A percentile compares a stretch with the other conserved stretches of the same genome.
phyloP scores from a whole-genome alignment of 2,797 vertebrate species.

The Vireo griseus region DNA sequence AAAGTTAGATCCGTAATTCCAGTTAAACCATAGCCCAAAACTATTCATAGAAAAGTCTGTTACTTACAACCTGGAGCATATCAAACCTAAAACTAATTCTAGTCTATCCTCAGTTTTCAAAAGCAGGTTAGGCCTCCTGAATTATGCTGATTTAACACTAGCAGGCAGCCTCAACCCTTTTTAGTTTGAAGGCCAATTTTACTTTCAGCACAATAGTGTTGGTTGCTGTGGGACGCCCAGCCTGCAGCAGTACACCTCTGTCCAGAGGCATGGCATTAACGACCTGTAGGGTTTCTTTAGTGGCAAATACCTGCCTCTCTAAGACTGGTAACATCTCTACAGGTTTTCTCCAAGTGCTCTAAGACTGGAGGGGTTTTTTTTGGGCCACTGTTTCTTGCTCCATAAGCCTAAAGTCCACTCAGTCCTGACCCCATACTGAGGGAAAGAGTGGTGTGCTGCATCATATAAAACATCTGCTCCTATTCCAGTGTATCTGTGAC shows the following conservation, averaged over 20 bases:
- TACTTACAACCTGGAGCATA: not conserved
- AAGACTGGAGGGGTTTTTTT: fast-evolving
- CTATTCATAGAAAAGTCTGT: not conserved
- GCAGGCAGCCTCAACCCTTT: not conserved
- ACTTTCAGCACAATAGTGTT: not conserved
- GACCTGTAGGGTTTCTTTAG: not conserved
- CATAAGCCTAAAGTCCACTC: not conserved
- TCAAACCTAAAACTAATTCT: not conserved
- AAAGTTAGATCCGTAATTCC: not conserved
- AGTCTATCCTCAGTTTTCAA: not conserved
- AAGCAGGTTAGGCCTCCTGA: not conserved
- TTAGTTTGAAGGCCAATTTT: not conserved
- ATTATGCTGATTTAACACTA: not conserved
- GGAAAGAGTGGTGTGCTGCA: not conserved
- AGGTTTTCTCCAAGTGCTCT: not conserved
- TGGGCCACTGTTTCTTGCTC: not conserved
- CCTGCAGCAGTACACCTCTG: not conserved
- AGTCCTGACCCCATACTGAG: not conserved
- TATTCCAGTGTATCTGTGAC: not conserved
- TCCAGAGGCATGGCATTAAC: not conserved
- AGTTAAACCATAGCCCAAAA: not conserved
- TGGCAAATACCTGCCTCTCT: not conserved
- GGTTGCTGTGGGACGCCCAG: not conserved
- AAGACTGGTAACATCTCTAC: not conserved
- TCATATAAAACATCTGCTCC: not conserved